Conservation (phyloP, 2,113 vertebrate species). For the Platycercus adscitus region DNA sequence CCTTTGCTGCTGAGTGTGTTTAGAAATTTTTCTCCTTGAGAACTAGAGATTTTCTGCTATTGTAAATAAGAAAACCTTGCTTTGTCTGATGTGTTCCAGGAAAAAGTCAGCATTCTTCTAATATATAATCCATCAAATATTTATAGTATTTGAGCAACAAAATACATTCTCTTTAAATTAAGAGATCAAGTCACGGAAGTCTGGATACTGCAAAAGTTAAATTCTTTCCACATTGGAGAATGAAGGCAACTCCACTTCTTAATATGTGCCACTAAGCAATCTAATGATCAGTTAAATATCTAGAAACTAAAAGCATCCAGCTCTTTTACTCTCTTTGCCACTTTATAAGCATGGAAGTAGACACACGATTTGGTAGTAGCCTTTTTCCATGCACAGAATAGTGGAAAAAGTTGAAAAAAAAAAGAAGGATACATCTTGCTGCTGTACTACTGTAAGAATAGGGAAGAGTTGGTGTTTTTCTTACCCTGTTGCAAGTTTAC, state of each 20-base stretch:
- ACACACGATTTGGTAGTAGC: not conserved
- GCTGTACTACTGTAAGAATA: not conserved
- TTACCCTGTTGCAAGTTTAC: not conserved
- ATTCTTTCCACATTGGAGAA: not conserved
- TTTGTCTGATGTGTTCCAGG: not conserved
- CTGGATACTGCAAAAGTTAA: not conserved
- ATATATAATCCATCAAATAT: not conserved
- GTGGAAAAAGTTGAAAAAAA: not conserved
- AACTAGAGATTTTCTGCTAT: not conserved
- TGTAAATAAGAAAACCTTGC: not conserved
- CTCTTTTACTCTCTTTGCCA: not conserved
- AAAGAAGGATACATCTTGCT: not conserved
- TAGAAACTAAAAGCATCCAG: not conserved
- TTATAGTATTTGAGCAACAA: not conserved
- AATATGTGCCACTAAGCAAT: not conserved
- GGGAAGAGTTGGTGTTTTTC: not conserved
- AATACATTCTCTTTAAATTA: not conserved
- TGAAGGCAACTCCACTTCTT: not conserved
- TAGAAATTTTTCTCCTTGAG: not conserved
- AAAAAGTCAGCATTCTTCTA: not conserved
- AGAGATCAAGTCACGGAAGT: not conserved
- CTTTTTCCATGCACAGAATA: not conserved
- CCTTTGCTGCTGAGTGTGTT: not conserved
- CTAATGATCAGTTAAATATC: not conserved
- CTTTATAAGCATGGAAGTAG: not conserved